Base-by-base conservation (phyloP, 2,888 invertebrate species). In the Apamea anceps region DNA sequence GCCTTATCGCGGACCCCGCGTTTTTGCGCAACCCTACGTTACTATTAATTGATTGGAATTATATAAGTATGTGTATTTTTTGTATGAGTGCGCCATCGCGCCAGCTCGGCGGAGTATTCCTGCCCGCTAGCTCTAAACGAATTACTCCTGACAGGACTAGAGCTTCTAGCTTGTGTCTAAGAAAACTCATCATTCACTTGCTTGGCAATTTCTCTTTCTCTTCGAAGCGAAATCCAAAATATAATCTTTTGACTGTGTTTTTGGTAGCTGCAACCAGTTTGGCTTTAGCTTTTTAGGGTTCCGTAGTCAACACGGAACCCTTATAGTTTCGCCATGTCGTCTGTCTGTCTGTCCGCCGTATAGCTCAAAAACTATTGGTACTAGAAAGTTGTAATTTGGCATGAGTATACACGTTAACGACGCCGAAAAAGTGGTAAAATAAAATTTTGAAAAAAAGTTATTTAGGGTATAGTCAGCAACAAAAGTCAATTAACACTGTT, bases 11-110 rank as follows among this genome's bases (percentile, higher is more conserved):
- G 54, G 75, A 72, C 66, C 62, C 74, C 54, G 54, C 32, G 72
- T 89, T 89, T 89, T 89, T 89, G 80, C 80, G n/a, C 77, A 77
- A 65, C 73, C 80, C 80, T 85, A 81, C 79, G 75, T 75, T 72
- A 84, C 85, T 86, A 88, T 88, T 87, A 87, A 90, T 89, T 89
- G 89, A 87, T 88, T 87, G 82, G 87, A 83, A 89, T 87, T 83
- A 87, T 80, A 83, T 45, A 78, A 83, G 71, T 80, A 85, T 87
- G 72, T 77, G 63, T 67, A 66, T 82, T 88, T 88, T 88, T 88
- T 85, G 85, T 75, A 67, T 67, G 37, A 54, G 63, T 67, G 81
- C 76, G 80, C 79, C 70, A 84, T 75, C 77, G 87, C 85, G 85
- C 70, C 89, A 18, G 28, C 68, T 75, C 37, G 89, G 70, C 88